These are phyloP conservation scores for Hyles vespertilio DNA, from an alignment of 1,140 invertebrate genomes.

Conservation along the genomic window DNA sequence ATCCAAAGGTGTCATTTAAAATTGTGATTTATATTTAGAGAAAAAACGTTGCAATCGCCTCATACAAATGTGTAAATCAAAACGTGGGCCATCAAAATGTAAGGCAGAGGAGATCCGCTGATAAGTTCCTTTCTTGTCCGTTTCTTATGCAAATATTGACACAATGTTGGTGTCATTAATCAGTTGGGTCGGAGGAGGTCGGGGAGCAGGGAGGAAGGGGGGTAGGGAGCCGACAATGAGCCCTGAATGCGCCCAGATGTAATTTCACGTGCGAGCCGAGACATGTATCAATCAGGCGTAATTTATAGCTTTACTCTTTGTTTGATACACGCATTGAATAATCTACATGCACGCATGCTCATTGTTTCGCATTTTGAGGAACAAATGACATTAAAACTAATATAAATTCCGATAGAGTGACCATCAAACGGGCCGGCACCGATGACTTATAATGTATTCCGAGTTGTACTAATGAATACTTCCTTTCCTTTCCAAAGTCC, in stretches of 20 bases:
- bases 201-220: too few species aligned
- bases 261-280: conserved; percentile 47
- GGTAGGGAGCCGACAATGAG: conserved; percentile 37
- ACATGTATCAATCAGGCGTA: conserved; percentile 40
- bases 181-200: conserved; percentile 37
- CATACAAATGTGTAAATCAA: conserved; percentile 26
- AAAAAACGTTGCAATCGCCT: conserved; percentile 18
- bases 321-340: conserved; percentile 5
- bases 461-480: too few species aligned
- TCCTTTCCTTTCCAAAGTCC: too few species aligned
- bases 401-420: too few species aligned
- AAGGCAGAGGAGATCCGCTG: conserved; percentile 51
- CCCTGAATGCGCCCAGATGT: conserved; percentile 40
- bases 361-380: too few species aligned
- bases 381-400: too few species aligned
- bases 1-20: conserved; percentile 5
- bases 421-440: too few species aligned
- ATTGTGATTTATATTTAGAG: conserved; percentile 6
- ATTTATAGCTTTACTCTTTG: conserved; percentile 21
- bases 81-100: conserved; percentile 57
- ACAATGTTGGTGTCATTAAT: conserved; percentile 69
- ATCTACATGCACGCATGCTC: neutral
- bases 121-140: conserved; percentile 62
- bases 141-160: conserved; percentile 75
- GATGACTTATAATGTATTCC: too few species aligned